These are phyloP conservation scores for Bombyx mori DNA, from an alignment of 1,140 invertebrate species.

Conservation along the genomic window DNA sequence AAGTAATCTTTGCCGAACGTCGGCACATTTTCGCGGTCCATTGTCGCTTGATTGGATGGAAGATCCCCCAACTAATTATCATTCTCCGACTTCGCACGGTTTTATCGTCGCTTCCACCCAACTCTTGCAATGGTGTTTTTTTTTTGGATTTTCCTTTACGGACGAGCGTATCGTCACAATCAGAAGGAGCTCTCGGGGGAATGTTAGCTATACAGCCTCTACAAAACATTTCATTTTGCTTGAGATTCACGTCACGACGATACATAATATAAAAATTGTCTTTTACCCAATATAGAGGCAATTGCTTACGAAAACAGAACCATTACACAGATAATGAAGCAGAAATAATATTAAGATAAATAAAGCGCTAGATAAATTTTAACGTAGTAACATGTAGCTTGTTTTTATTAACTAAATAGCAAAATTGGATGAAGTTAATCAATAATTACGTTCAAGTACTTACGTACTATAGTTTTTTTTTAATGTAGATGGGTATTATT, in stretches of 20 bases:
- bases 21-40: neutral
- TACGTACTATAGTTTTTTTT: too few species aligned
- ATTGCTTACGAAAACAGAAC: neutral
- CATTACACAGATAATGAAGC: neutral
- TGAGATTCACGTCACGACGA: constrained; percentile 1
- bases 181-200: neutral
- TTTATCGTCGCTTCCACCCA: constrained; percentile 5
- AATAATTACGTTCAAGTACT: too few species aligned
- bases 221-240: neutral
- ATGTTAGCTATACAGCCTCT: neutral
- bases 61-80: constrained; percentile 6
- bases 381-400: too few species aligned
- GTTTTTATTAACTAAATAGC: too few species aligned
- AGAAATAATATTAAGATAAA: neutral
- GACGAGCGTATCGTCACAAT: neutral
- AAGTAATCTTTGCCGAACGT: constrained; percentile 4
- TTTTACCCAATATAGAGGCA: neutral
- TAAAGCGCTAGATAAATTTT: neutral
- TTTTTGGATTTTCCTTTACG: neutral
- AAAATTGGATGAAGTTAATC: too few species aligned
- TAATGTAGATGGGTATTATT: too few species aligned
- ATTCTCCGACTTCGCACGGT: constrained; percentile 3
- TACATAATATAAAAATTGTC: neutral
- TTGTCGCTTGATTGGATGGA: constrained; percentile 4
- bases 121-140: neutral